Evolutionary conservation across 2,888 invertebrate species (phyloP).

Genomic region (Pollenia griseotomentosa): DNA sequence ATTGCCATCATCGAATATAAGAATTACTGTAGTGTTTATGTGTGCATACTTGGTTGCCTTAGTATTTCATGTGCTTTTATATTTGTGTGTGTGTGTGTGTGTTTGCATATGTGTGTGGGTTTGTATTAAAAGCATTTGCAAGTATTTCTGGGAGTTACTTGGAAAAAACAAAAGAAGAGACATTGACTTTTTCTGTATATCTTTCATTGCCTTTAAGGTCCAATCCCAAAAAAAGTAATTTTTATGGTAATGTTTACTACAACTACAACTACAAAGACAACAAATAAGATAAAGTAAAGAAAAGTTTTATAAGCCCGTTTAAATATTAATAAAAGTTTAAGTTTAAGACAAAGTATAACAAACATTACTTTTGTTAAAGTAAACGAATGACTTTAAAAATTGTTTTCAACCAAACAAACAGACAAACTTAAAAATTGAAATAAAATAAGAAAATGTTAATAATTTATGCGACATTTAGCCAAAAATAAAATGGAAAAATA

Average conservation of each 20-base stretch:
- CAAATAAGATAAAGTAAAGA: constrained; percentile 23
- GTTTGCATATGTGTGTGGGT: not conserved
- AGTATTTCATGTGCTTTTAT: not conserved
- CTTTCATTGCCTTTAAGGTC: constrained; percentile 43
- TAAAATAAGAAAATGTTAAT: constrained; percentile 17
- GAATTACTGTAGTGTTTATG: not conserved
- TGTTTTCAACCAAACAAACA: constrained; percentile 25
- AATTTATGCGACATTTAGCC: constrained; percentile 53
- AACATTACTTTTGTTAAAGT: constrained; percentile 63
- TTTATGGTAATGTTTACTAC: constrained; percentile 58
- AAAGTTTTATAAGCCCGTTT: constrained; percentile 65
- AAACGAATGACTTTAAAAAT: constrained; percentile 46
- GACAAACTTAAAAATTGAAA: not conserved
- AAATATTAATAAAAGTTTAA: constrained; percentile 70
- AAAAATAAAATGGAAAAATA: constrained; percentile 9
- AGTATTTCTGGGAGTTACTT: not conserved
- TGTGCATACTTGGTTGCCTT: not conserved
- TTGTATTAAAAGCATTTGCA: not conserved
- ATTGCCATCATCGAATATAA: not conserved
- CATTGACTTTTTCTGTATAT: constrained; percentile 26
- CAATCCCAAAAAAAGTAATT: constrained; percentile 40
- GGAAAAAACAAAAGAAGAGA: not conserved
- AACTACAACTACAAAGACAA: constrained; percentile 12
- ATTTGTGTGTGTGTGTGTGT: too few species aligned
- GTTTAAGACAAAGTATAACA: constrained; percentile 60